Conservation (phyloP, 2,113 vertebrate genomes). For the Perca flavescens region DNA sequence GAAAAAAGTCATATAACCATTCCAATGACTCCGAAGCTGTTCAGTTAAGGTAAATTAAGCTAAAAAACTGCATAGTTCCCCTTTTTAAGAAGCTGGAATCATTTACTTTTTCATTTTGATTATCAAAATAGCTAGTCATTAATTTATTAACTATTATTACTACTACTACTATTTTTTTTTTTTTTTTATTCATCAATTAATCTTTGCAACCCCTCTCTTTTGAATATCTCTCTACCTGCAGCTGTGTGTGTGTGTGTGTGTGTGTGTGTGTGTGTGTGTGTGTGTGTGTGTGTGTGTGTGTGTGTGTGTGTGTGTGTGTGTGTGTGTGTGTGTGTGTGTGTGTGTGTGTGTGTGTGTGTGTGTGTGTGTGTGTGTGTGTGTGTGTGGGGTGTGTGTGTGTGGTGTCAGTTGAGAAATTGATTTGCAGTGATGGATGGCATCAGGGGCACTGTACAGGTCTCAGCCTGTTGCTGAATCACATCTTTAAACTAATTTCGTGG, state of each 20-base stretch:
- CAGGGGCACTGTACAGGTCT: slow-evolving; percentile 52
- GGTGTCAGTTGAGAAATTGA: slow-evolving; percentile 59
- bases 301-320: slow-evolving; percentile 10
- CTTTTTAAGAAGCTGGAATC: too few species aligned
- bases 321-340: not conserved
- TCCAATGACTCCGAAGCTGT: too few species aligned
- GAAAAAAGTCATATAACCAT: too few species aligned
- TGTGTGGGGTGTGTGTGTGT: not conserved
- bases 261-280: slow-evolving; percentile 14
- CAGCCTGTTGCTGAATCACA: slow-evolving; percentile 72
- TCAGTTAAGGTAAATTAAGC: too few species aligned
- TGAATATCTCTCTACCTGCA: slow-evolving; percentile 17
- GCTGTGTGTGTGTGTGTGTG: not conserved
- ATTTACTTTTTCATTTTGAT: too few species aligned
- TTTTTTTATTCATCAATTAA: too few species aligned
- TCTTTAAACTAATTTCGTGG: slow-evolving; percentile 67
- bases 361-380: slow-evolving; percentile 10
- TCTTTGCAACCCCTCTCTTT: not conserved
- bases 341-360: slow-evolving; percentile 15
- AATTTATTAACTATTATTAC: too few species aligned
- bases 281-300: slow-evolving; percentile 2
- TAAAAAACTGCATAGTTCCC: too few species aligned
- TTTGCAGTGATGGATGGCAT: slow-evolving; percentile 68
- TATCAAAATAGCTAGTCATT: too few species aligned
- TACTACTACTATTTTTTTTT: too few species aligned